Percentiles rank a stretch among this genome's conserved stretches.
Evolutionary conservation across 2,113 vertebrate species (phyloP).

Genomic region (Rousettus leschenaultii): DNA sequence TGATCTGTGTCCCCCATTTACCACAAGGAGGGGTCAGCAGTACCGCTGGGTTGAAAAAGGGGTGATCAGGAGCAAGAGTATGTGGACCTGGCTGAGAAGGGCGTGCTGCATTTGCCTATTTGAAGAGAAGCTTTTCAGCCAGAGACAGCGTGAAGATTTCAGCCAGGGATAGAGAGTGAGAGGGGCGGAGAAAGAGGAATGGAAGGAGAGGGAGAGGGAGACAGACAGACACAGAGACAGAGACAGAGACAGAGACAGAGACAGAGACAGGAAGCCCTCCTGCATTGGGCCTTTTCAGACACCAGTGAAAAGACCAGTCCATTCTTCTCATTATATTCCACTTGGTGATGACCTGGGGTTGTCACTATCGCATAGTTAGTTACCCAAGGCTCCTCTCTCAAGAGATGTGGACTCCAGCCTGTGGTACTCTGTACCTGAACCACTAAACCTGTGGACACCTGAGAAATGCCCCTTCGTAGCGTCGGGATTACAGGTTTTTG

Average conservation of each 20-base stretch:
- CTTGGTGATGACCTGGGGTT: not conserved
- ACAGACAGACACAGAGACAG: not conserved
- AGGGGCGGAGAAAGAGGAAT: no score
- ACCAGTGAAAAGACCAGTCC: no score
- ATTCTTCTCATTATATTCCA: not conserved
- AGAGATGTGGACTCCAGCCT: not conserved
- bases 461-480: not conserved
- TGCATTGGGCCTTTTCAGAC: not conserved
- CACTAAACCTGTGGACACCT: not conserved
- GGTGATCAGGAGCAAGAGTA: rapidly evolving
- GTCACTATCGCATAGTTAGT: not conserved
- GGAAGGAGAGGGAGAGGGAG: not conserved
- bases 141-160: not conserved
- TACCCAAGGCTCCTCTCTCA: not conserved
- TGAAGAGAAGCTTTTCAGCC: not conserved
- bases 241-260: rapidly evolving
- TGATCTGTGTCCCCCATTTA: rapidly evolving
- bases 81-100: not conserved
- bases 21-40: not conserved
- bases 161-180: not conserved
- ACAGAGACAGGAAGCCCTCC: not conserved
- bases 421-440: not conserved
- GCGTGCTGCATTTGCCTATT: rapidly evolving
- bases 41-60: rapidly evolving
- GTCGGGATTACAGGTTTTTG: not conserved